These are phyloP conservation scores for Pongo abelii DNA, from an alignment of 2,113 vertebrate genomes.

Conservation along the genomic window DNA sequence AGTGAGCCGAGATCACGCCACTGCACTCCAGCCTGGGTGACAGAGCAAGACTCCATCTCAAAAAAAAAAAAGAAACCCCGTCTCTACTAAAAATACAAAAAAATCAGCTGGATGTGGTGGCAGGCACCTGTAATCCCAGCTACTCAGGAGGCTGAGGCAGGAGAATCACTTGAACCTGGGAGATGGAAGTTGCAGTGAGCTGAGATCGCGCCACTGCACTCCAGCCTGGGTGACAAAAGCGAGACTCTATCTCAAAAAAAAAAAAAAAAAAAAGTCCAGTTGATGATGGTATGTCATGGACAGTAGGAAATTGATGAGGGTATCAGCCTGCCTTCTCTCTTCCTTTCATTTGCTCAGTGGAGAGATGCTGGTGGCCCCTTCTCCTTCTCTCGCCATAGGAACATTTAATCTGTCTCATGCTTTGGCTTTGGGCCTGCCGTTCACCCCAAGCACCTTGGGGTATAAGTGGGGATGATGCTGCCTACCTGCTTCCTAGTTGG, in stretches of 20 bases:
- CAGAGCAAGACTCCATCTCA: too few species aligned
- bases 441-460: neutral
- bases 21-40: too few species aligned
- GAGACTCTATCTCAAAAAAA: too few species aligned
- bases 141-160: too few species aligned
- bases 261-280: neutral
- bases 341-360: neutral
- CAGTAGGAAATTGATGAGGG: neutral
- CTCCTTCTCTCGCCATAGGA: neutral
- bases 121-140: too few species aligned
- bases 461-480: neutral
- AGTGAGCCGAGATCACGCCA: rapidly evolving
- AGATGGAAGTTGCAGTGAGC: too few species aligned
- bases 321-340: neutral
- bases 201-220: too few species aligned
- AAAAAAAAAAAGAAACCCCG: too few species aligned
- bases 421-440: neutral
- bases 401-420: neutral
- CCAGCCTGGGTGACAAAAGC: too few species aligned
- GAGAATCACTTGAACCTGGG: too few species aligned
- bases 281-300: neutral
- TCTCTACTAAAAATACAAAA: too few species aligned
- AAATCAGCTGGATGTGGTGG: too few species aligned
- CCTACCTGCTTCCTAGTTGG: neutral
- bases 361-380: neutral